Percentiles rank a stretch among this genome's conserved stretches.
Conservation (phyloP, 2,888 invertebrate genomes). For the Tenodera sinensis region DNA sequence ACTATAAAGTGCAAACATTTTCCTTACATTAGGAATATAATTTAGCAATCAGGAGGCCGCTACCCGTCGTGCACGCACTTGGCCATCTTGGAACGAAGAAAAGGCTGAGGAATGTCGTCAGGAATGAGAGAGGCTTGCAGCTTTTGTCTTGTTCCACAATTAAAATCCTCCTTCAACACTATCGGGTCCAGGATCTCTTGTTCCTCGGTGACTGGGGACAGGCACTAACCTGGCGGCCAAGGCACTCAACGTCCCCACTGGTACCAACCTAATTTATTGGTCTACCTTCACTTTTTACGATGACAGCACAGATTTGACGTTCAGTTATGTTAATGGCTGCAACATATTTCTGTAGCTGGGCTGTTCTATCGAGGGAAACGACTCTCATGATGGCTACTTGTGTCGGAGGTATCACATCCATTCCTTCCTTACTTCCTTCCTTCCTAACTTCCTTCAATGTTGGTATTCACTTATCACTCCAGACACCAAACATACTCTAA, state of each 20-base stretch:
- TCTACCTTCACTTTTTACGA: background rate
- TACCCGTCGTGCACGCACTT: background rate
- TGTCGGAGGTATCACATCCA: background rate
- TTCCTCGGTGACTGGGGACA: background rate
- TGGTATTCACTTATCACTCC: too few relatives aligned
- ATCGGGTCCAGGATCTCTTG: background rate
- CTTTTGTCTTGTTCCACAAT: background rate
- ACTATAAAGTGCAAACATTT: background rate
- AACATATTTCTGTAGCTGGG: background rate
- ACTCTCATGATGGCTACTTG: background rate
- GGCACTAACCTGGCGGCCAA: background rate
- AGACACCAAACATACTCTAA: too few relatives aligned
- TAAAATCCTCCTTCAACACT: background rate
- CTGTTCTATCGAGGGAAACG: background rate
- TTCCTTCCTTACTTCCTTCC: background rate
- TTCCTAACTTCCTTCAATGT: background rate
- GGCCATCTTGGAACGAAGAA: background rate
- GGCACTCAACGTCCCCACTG: background rate
- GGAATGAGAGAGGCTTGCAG: background rate
- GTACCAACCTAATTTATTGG: background rate
- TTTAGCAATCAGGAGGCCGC: background rate
- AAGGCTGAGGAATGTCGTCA: background rate
- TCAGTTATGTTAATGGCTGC: background rate
- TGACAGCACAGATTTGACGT: background rate
- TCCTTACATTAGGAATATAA: background rate